Evolutionary conservation across 1,140 invertebrate genomes (phyloP), one percentile per base, ranked within the genome.

Genomic region (Solen grandis): DNA sequence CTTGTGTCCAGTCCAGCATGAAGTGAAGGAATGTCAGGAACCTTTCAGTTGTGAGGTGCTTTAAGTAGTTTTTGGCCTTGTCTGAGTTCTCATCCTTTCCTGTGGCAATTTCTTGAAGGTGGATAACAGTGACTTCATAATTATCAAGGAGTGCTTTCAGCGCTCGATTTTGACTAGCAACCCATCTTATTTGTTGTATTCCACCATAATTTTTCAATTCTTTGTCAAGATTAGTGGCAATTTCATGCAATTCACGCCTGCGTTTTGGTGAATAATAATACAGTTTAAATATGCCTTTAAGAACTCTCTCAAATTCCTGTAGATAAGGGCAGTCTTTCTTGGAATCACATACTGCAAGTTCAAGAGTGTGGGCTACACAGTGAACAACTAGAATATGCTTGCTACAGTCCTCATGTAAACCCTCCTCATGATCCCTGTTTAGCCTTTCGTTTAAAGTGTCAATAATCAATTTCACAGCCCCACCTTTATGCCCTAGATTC

Each of bases 91-190:
- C 72, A 41, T 31, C 55, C 31, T 25, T 41, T 2, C 25, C 66
- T 27, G n/a, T n/a, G 19, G 57, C 22, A 33, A 74, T 74, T 19
- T 74, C 55, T 31, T 46, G 19, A 19, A 74, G 31, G 38, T 74
- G 72, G 19, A 62, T 74, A 27, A 25, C 5, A 8, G 41, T 74
- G 14, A 74, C 22, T 63, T 63, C 57, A 74, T 74, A 74, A 29
- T 74, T 74, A 54, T 78, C 65, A 16, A 52, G 19, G 8, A 78
- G 33, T 16, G 75, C 31, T 78, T 65, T 59, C 22, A 69, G 35
- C 2, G 65, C 75, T 16, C 62, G 22, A 22, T 69, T 68, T 60
- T 78, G 62, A 59, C 65, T 78, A n/a, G 35, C 75, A 25, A 69
- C 65, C 65, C 75, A 78, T 29, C 75, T 36, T n/a, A n/a, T n/a